phyloP scores from a whole-genome alignment of 2,888 invertebrate species.

The Cabera pusaria region DNA sequence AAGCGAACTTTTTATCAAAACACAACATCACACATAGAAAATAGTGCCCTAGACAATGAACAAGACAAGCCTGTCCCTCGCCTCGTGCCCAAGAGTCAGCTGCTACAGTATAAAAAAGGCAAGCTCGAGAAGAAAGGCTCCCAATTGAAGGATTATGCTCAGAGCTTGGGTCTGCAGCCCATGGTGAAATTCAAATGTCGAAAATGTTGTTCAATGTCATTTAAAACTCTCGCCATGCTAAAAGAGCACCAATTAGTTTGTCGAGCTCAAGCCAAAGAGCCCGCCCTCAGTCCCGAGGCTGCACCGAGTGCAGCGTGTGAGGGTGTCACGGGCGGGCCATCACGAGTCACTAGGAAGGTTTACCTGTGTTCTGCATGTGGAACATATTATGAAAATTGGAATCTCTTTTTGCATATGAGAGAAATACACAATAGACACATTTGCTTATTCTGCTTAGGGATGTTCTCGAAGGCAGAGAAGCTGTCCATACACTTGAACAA shows the following conservation, averaged over 20 bases:
- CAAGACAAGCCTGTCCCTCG: slow-evolving; percentile 73
- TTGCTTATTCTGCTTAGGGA: slow-evolving; percentile 92
- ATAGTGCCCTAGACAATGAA: slow-evolving; percentile 54
- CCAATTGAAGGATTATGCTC: slow-evolving; percentile 85
- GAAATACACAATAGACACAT: slow-evolving; percentile 92
- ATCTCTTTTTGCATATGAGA: slow-evolving; percentile 92
- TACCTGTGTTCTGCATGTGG: slow-evolving; percentile 92
- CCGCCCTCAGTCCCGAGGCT: slow-evolving; percentile 66
- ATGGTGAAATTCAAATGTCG: slow-evolving; percentile 89
- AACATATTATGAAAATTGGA: slow-evolving; percentile 94
- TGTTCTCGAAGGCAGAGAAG: slow-evolving; percentile 92
- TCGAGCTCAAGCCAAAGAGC: slow-evolving; percentile 70
- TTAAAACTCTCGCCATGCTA: slow-evolving; percentile 85
- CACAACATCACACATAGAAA: slow-evolving; percentile 56
- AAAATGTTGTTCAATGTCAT: slow-evolving; percentile 87
- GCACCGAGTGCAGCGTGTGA: slow-evolving; percentile 48
- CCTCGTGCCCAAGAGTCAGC: slow-evolving; percentile 75
- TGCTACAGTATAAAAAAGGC: slow-evolving; percentile 71
- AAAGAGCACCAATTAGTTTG: slow-evolving; percentile 88
- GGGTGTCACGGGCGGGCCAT: slow-evolving; percentile 62
- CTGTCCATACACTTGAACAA: slow-evolving; percentile 89
- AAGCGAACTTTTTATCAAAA: slow-evolving; percentile 67
- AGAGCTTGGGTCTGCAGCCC: slow-evolving; percentile 88
- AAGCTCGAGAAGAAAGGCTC: slow-evolving; percentile 70
- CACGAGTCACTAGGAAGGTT: slow-evolving; percentile 89